Base-by-base conservation (phyloP, 2,888 invertebrate species). In the Tineola bisselliella region DNA sequence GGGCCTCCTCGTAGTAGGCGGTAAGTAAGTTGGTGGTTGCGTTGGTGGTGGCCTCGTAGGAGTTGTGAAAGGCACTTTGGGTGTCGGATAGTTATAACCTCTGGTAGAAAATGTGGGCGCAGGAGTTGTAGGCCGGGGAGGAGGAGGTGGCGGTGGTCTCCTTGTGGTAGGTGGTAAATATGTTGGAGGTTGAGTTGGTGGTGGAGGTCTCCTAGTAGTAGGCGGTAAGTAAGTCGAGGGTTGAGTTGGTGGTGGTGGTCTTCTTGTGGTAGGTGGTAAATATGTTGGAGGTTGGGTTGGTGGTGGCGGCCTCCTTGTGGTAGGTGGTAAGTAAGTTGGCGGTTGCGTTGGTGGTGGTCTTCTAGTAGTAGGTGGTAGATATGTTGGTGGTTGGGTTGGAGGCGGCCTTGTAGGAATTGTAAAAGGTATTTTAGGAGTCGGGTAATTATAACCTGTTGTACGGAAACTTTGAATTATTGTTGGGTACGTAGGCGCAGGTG, bases 201-300 rank as follows among this genome's bases (percentile, higher is more conserved):
- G 30, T 25, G 64, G 62, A 1, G 54, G 44, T 8, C 31, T 56
- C 8, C 57, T 67, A 10, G 65, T 66, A 3, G 65, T 65, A 66
- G 17, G 66, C 64, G 61, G 63, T 33, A 61, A 65, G 3, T 65
- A 64, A 8, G 66, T 69, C 54, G 78, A 78, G 1, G 74, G 65
- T 65, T 67, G 17, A 66, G 64, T 60, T 63, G 43, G 60, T n/a
- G 60, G 66, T 59, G 59, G 64, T 25, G 25, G 25, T 25, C 25
- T 25, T 25, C 25, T 25, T 25, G 25, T 25, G 25, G 25, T 25
- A 4, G 25, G 25, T 6, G 25, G 25, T 25, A 25, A 64, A 1
- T 64, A 64, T 8, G 66, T 69, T 15, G 65, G 64, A 31, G 63
- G 61, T 59, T 30, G 60, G 1, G 62, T 63, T 18, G 64, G 60